Percentiles rank a stretch among this genome's conserved stretches.
phyloP scores from a whole-genome alignment of 2,113 vertebrate species.

The Sitta europaea region DNA sequence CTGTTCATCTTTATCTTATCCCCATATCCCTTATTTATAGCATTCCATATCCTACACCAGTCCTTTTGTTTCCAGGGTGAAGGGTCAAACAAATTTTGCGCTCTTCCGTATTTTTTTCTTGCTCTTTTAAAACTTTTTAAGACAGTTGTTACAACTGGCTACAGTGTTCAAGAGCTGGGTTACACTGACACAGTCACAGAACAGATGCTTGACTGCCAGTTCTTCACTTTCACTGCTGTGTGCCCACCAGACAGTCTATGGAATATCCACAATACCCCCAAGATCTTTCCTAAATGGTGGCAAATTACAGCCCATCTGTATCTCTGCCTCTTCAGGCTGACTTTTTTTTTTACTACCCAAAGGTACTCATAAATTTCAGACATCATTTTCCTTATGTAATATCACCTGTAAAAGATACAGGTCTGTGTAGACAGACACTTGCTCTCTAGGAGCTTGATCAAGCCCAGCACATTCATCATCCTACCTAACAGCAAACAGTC shows the following conservation, averaged over 20 bases:
- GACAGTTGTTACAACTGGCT: not conserved
- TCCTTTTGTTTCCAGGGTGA: not conserved
- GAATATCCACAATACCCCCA: not conserved
- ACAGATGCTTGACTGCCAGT: not conserved
- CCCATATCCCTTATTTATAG: not conserved
- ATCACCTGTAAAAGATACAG: not conserved
- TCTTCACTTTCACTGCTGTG: not conserved
- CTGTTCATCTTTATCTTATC: not conserved
- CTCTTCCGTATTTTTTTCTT: not conserved
- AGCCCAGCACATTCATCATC: not conserved
- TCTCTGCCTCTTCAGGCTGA: not conserved
- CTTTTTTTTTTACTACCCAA: not conserved
- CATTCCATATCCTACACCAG: not conserved
- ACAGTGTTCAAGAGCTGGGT: not conserved
- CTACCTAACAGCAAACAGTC: not conserved
- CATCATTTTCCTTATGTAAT: not conserved
- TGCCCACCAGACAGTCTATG: not conserved
- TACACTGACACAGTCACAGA: not conserved
- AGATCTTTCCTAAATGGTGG: not conserved
- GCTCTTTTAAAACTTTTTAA: not conserved
- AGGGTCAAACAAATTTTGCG: fast-evolving
- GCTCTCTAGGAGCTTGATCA: not conserved
- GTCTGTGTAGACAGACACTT: not conserved
- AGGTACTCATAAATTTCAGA: not conserved
- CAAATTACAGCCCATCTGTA: not conserved